Evolutionary conservation across 2,888 invertebrate species (phyloP).

Genomic region (Ophioninae sp.): DNA sequence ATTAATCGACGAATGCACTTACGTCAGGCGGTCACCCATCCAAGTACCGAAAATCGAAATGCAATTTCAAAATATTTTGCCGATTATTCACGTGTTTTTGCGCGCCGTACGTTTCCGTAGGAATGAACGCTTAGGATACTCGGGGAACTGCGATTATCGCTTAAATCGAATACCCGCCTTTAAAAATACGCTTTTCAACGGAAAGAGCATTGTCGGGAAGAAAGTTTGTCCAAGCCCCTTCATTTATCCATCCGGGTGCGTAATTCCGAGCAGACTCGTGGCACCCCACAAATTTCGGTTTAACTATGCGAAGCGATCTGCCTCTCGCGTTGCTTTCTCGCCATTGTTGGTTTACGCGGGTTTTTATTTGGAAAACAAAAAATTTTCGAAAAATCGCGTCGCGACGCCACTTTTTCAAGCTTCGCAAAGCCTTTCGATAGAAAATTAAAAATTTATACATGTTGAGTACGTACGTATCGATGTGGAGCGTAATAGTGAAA

Average conservation of each 20-base stretch:
- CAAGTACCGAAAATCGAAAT: too few relatives aligned
- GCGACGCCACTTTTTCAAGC: neutral
- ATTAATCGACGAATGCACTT: too few relatives aligned
- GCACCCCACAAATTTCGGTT: too few relatives aligned
- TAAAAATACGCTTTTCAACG: neutral
- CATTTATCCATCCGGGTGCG: neutral
- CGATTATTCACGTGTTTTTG: too few relatives aligned
- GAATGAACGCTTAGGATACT: neutral
- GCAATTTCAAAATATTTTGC: neutral
- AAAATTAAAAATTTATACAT: slow-evolving; percentile 58
- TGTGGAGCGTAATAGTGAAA: slow-evolving; percentile 22
- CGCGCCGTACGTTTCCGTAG: too few relatives aligned
- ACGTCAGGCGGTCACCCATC: too few relatives aligned
- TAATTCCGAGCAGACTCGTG: neutral
- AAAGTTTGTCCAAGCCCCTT: neutral
- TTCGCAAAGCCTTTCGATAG: slow-evolving; percentile 32
- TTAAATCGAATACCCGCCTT: neutral
- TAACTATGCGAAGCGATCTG: too few relatives aligned
- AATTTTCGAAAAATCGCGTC: neutral
- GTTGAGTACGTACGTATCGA: slow-evolving; percentile 25
- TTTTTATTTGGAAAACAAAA: neutral
- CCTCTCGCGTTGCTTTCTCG: neutral
- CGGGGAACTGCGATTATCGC: neutral
- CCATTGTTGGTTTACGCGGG: slow-evolving; percentile 54
- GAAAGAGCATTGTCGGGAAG: neutral